A percentile compares a stretch with the other conserved stretches of the same genome.
phyloP scores from a whole-genome alignment of 1,140 invertebrate genomes.

The Popillia japonica region DNA sequence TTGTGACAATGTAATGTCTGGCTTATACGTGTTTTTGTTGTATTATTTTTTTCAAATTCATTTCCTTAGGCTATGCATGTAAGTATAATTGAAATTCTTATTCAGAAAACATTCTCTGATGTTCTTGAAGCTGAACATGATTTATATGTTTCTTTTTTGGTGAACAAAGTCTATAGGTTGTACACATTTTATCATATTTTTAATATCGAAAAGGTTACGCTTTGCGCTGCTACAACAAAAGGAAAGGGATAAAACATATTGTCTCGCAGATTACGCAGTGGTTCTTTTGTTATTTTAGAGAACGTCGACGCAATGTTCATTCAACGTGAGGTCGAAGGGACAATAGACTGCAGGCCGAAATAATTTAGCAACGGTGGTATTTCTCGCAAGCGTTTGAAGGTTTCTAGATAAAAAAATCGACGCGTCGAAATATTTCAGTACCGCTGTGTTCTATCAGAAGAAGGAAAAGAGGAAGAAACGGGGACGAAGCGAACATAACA shows the following conservation, averaged over 20 bases:
- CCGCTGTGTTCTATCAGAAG: not conserved
- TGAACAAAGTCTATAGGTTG: too few species aligned
- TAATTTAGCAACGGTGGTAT: conserved; percentile 1
- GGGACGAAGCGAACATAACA: not conserved
- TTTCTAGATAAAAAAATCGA: not conserved
- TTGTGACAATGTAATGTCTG: too few species aligned
- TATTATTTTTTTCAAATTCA: too few species aligned
- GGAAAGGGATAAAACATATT: not conserved
- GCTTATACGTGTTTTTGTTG: too few species aligned
- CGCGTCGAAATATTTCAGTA: conserved; percentile 7
- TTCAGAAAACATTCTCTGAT: too few species aligned
- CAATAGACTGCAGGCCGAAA: conserved; percentile 18
- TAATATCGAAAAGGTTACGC: not conserved
- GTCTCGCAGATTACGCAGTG: not conserved
- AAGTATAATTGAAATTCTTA: too few species aligned
- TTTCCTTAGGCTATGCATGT: too few species aligned
- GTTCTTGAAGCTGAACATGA: too few species aligned
- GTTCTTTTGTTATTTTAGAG: conserved; percentile 10
- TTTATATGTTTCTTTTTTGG: too few species aligned
- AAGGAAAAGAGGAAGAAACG: not conserved
- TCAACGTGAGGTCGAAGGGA: not conserved
- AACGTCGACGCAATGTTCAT: not conserved
- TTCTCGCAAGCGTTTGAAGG: not conserved
- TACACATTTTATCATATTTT: not conserved
- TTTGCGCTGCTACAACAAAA: not conserved